phyloP scores from a whole-genome alignment of 1,140 invertebrate species.

The Micrasema longulum region DNA sequence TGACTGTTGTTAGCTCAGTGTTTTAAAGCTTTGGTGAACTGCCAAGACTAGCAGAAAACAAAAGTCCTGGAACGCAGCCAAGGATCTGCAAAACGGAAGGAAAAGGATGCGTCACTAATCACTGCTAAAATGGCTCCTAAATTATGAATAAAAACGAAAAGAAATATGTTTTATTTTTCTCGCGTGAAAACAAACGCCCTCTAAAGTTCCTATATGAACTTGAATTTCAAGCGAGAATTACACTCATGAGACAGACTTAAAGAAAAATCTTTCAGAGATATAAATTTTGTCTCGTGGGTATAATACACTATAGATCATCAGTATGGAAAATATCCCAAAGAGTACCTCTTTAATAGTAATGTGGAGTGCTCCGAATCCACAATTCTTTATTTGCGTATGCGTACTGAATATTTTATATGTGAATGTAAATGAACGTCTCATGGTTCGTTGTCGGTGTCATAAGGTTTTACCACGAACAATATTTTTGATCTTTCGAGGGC shows the following conservation, averaged over 20 bases:
- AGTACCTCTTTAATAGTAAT: not conserved
- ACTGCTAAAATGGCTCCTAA: slow-evolving; percentile 1
- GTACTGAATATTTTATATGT: no score
- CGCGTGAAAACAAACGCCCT: slow-evolving; percentile 12
- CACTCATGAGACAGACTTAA: not conserved
- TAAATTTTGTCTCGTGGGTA: slow-evolving; percentile 3
- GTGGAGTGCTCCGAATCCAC: no score
- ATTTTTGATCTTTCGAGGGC: not conserved
- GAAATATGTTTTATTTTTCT: slow-evolving; percentile 1
- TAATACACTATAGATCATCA: not conserved
- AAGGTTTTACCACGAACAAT: no score
- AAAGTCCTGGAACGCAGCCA: slow-evolving; percentile 29
- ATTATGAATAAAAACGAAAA: slow-evolving; percentile 8
- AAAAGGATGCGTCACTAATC: slow-evolving; percentile 14
- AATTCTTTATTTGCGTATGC: no score
- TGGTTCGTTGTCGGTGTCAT: no score
- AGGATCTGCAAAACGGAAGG: no score
- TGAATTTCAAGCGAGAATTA: no score
- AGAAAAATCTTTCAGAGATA: not conserved
- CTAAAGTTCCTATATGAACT: no score
- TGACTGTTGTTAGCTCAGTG: no score
- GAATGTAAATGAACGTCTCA: no score
- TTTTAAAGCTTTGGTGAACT: slow-evolving; percentile 1
- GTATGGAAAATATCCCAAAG: not conserved
- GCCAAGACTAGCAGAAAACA: slow-evolving; percentile 29